These are phyloP conservation scores for Formica exsecta DNA, from an alignment of 1,140 invertebrate genomes.

Conservation along the genomic window DNA sequence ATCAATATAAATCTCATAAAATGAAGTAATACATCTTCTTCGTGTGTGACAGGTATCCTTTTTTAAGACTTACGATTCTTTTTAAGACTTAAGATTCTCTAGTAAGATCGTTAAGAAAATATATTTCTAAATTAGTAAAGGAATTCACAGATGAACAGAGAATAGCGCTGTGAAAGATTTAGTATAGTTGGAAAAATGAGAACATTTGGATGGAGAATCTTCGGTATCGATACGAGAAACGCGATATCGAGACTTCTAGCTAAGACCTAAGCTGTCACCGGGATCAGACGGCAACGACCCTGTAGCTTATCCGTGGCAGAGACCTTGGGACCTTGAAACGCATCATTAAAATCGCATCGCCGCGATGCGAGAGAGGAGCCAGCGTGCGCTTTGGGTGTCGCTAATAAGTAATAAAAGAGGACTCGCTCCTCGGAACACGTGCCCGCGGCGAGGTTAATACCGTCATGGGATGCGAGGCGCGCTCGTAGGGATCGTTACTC, in stretches of 20 bases:
- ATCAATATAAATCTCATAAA: neutral
- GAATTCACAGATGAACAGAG: too few species aligned
- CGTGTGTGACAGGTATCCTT: neutral
- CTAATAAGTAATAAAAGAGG: conserved; percentile 69
- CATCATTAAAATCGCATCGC: conserved; percentile 70
- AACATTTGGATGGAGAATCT: neutral
- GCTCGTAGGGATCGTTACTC: conserved; percentile 29
- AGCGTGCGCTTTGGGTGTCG: conserved; percentile 63
- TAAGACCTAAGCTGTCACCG: conserved; percentile 46
- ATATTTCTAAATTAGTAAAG: neutral
- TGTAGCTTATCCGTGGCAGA: conserved; percentile 61
- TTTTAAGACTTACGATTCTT: neutral
- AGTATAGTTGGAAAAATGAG: neutral
- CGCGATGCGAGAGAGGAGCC: conserved; percentile 65
- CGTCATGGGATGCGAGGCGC: conserved; percentile 53
- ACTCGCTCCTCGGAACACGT: conserved; percentile 62
- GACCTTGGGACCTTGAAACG: conserved; percentile 68
- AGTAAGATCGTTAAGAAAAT: neutral
- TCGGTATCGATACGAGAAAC: neutral
- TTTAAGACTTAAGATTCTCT: neutral
- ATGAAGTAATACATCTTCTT: neutral
- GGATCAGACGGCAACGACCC: conserved; percentile 53
- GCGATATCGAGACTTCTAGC: conserved; percentile 27
- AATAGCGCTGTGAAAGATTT: neutral
- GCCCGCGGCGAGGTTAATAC: conserved; percentile 63